Percentiles rank a stretch among this genome's conserved stretches.
Evolutionary conservation across 2,113 vertebrate genomes (phyloP).

Genomic region (Dasyornis broadbenti): DNA sequence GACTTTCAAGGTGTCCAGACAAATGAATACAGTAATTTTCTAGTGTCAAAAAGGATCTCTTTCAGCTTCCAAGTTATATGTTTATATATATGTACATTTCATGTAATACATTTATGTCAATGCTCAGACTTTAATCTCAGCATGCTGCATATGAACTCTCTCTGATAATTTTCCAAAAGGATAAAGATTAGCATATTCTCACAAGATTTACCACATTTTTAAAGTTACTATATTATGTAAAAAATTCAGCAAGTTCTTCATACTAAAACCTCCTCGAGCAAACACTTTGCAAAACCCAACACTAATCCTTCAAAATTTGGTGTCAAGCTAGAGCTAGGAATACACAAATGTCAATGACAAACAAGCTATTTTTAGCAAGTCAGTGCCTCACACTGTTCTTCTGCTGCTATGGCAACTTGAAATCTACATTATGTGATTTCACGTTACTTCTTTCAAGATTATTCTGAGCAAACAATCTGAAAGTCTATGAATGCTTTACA

Average conservation of each 20-base stretch:
- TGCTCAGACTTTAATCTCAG: not conserved
- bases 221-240: not conserved
- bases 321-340: conserved; percentile 5
- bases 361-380: conserved; percentile 57
- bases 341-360: conserved; percentile 32
- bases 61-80: not conserved
- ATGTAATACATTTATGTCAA: not conserved
- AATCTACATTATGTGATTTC: conserved; percentile 45
- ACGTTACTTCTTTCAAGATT: conserved; percentile 45
- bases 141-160: not conserved
- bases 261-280: not conserved
- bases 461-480: not conserved
- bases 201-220: not conserved
- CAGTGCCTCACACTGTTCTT: not conserved
- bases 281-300: conserved; percentile 1
- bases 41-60: not conserved
- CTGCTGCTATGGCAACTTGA: conserved; percentile 61
- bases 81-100: too few species aligned
- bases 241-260: not conserved
- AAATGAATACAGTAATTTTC: not conserved
- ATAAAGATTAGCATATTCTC: not conserved
- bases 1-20: not conserved
- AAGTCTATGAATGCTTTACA: conserved; percentile 18
- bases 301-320: conserved; percentile 22
- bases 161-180: not conserved